Base-by-base conservation (phyloP, 2,888 invertebrate genomes). In the Choristoneura rosaceana region DNA sequence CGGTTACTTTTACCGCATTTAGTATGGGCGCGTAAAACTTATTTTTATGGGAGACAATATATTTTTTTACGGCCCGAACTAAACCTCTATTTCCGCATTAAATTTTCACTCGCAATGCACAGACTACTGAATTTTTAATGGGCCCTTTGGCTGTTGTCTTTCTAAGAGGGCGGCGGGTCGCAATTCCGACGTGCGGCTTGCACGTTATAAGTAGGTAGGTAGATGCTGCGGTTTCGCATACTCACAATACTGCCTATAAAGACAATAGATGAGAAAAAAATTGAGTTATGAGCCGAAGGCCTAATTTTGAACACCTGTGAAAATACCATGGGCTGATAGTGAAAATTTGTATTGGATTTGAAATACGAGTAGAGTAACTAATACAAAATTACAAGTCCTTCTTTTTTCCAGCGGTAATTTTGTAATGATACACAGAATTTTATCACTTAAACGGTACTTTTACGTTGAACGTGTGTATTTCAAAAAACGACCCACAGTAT, bases 61-160 rank as follows among this genome's bases (percentile, higher is more conserved):
- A 38, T 62, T 67, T 62, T 41, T 68, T 68, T 64, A 69, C 50
- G 25, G 41, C 43, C 64, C 10, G 50, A 63, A 10, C 67, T 62
- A 62, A 60, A 62, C 62, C 63, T 64, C 64, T 68, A 69, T 55
- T 66, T 69, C 50, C 69, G 68, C 60, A 64, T 69, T 43, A 69
- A 64, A 60, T 34, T 68, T 68, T 67, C 62, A 73, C 8, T 64
- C 14, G 64, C 59, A 69, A 64, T 59, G 73, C 73, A 73, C 64
- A 60, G 55, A 50, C 63, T 45, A 43, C 69, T 69, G 73, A 69
- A 69, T 64, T 73, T 73, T 73, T 73, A 73, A 73, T 71, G 59
- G 52, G n/a, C 73, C 25, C 68, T 71, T 65, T 73, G 68, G 33
- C 68, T 58, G 55, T 55, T 67, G 66, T 52, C 59, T 68, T 71